Base-by-base conservation (phyloP, 2,113 vertebrate species). In the Passer montanus region DNA sequence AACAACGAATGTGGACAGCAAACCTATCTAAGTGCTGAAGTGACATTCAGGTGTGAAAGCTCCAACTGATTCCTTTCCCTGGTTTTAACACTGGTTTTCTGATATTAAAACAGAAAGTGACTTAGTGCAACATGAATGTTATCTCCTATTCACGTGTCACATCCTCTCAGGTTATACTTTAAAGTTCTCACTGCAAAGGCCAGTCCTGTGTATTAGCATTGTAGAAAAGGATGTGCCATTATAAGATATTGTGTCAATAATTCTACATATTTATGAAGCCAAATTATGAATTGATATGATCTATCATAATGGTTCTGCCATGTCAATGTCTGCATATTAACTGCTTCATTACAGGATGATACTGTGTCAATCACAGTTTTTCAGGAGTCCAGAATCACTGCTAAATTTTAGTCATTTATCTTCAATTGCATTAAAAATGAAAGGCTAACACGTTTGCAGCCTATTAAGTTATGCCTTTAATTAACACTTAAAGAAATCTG, bases 391-490 rank as follows among this genome's bases (percentile, higher is more conserved):
- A 67, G 58, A 52, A 41, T 67, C 59, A 28, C 60, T 68, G 22
- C 50, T 86, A 70, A 85, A 30, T 91, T 96, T 93, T 80, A 90
- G 76, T 76, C 7, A 82, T 82, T 91, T 89, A 52, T 83, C 94
- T 93, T 84, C 73, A 93, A 89, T 58, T 92, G 58, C 39, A 89
- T 92, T 92, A 94, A 82, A 97, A 97, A 87, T 92, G 79, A 97
- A 96, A 90, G 47, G 39, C 50, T 73, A 79, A 84, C 15, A 39
- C 91, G 22, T 97, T 89, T 93, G 41, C 93, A 92, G 92, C 93
- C 39, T 96, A 59, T 78, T 94, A 92, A 72, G 27, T 93, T 77
- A 80, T 50, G 53, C 15, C 75, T 94, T 35, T 87, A 74, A 91
- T 82, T 84, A 90, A 50, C 63, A 26, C 11, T 55, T 53, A 64